These are phyloP conservation scores for Caloenas nicobarica DNA, from an alignment of 2,113 vertebrate genomes.

Conservation along the genomic window DNA sequence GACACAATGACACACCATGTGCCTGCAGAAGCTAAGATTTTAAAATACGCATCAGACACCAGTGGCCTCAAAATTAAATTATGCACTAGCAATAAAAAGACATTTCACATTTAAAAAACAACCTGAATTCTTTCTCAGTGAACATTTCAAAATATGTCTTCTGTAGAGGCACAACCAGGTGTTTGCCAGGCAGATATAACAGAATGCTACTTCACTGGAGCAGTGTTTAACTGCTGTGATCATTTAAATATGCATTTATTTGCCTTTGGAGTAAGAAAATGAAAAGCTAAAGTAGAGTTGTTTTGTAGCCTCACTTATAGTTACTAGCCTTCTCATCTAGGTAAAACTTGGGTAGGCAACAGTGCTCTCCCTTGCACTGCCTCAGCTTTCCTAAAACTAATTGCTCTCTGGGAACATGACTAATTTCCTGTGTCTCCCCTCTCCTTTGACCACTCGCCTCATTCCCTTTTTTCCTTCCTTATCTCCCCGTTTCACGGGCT, in stretches of 20 bases:
- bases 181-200: background rate
- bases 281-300: background rate
- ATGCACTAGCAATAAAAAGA: constrained; percentile 3
- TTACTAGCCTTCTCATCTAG: background rate
- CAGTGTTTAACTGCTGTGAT: background rate
- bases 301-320: background rate
- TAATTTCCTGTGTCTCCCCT: background rate
- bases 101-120: background rate
- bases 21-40: background rate
- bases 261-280: background rate
- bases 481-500: background rate
- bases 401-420: rapidly evolving
- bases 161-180: background rate
- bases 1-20: background rate
- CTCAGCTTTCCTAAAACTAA: background rate
- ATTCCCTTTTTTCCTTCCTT: background rate
- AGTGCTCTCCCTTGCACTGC: background rate
- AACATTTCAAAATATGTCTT: constrained; percentile 5
- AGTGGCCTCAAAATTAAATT: constrained; percentile 33
- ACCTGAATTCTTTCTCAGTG: constrained; percentile 1
- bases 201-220: background rate
- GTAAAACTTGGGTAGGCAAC: background rate
- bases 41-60: constrained; percentile 11
- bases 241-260: constrained; percentile 18
- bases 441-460: background rate